Evolutionary conservation across 2,888 invertebrate genomes (phyloP).

Genomic region (Hermaeophaga mercurialis): DNA sequence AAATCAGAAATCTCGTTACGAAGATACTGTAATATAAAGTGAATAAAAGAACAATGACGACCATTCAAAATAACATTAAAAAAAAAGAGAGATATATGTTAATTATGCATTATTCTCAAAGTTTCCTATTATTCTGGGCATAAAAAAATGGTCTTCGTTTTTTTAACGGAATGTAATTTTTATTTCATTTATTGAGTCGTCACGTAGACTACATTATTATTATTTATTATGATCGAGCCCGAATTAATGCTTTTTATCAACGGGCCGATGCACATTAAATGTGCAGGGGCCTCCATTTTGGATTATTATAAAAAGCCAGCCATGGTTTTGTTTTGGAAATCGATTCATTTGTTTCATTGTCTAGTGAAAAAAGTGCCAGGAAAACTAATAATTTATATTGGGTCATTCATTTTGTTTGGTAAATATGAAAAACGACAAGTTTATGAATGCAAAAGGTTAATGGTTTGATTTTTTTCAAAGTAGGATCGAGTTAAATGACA

Average conservation of each 20-base stretch:
- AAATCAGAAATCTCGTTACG: too few relatives aligned
- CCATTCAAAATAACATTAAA: too few relatives aligned
- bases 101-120: too few relatives aligned
- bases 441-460: conserved; percentile 11
- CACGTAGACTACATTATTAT: conserved; percentile 7
- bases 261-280: conserved; percentile 25
- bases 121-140: too few relatives aligned
- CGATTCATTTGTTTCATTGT: conserved; percentile 26
- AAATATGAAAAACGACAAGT: conserved; percentile 17
- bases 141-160: too few relatives aligned
- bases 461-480: conserved; percentile 16
- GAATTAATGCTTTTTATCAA: conserved; percentile 27
- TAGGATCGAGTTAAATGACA: conserved; percentile 6
- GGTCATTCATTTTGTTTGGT: conserved; percentile 21
- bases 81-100: too few relatives aligned
- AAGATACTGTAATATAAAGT: too few relatives aligned
- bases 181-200: conserved; percentile 12
- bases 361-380: conserved; percentile 21
- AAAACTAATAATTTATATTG: conserved; percentile 27
- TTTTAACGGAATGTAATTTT: conserved; percentile 4
- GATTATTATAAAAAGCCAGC: conserved; percentile 31
- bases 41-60: too few relatives aligned
- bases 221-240: conserved; percentile 9
- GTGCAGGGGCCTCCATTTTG: conserved; percentile 22
- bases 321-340: conserved; percentile 32